Conservation (phyloP, 2,888 invertebrate species). For the Erynnis tages region DNA sequence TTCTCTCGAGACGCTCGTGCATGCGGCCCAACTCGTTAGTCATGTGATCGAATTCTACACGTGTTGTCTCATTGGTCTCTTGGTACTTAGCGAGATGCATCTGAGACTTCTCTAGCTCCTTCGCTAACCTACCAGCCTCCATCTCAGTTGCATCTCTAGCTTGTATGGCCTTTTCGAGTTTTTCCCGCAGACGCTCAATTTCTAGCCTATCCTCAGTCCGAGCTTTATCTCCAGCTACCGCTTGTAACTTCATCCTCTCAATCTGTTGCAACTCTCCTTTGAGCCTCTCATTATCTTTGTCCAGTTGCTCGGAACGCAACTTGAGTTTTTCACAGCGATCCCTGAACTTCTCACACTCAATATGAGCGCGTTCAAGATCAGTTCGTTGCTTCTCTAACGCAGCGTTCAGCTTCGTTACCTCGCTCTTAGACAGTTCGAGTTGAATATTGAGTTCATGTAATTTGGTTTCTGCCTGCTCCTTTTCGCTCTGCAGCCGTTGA, state of each 20-base stretch:
- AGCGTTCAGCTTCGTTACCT: slow-evolving; percentile 87
- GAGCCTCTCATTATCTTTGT: slow-evolving; percentile 80
- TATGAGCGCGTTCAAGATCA: slow-evolving; percentile 91
- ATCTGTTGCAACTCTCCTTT: slow-evolving; percentile 83
- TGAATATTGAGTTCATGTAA: slow-evolving; percentile 91
- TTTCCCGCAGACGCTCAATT: slow-evolving; percentile 91
- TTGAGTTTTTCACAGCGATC: slow-evolving; percentile 94
- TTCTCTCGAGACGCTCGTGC: slow-evolving; percentile 89
- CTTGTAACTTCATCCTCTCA: slow-evolving; percentile 88
- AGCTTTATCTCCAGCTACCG: slow-evolving; percentile 83
- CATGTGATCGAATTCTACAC: slow-evolving; percentile 93
- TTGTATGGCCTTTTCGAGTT: slow-evolving; percentile 91
- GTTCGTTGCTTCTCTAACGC: slow-evolving; percentile 90
- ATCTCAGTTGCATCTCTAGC: slow-evolving; percentile 91
- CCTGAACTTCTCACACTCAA: slow-evolving; percentile 93
- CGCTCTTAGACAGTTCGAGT: slow-evolving; percentile 89
- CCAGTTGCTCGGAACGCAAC: slow-evolving; percentile 85
- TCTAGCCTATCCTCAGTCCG: slow-evolving; percentile 87
- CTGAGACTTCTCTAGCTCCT: slow-evolving; percentile 93
- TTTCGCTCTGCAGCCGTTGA: slow-evolving; percentile 83
- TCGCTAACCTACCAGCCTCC: slow-evolving; percentile 91
- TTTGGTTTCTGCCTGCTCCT: slow-evolving; percentile 85
- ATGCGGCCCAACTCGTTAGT: slow-evolving; percentile 90
- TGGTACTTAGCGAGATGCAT: slow-evolving; percentile 91
- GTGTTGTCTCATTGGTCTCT: slow-evolving; percentile 90